Evolutionary conservation across 2,888 invertebrate genomes (phyloP).

Genomic region (Erebia epiphron): DNA sequence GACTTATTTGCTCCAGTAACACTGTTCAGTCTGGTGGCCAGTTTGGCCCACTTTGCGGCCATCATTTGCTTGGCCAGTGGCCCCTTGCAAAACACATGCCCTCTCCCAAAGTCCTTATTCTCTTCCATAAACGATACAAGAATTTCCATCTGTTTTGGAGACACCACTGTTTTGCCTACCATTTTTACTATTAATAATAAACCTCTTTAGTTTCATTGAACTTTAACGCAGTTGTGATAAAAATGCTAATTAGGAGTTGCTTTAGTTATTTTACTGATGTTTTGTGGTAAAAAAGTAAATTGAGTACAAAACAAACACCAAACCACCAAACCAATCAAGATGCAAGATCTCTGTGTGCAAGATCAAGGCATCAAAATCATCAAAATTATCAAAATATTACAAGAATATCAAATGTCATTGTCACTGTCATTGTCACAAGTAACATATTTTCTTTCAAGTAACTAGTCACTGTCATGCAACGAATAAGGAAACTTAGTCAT

Average conservation of each 20-base stretch:
- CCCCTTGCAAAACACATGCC: conserved; percentile 11
- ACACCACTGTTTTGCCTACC: conserved; percentile 25
- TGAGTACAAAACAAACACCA: too few relatives aligned
- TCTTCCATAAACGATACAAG: conserved; percentile 26
- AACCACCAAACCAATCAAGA: too few relatives aligned
- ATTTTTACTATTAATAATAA: not conserved
- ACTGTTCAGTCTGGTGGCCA: conserved; percentile 17
- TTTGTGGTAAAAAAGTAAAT: too few relatives aligned
- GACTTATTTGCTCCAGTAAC: conserved; percentile 20
- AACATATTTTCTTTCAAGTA: too few relatives aligned
- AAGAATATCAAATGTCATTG: too few relatives aligned
- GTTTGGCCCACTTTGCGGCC: conserved; percentile 24
- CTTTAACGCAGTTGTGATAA: not conserved
- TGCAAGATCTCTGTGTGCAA: too few relatives aligned
- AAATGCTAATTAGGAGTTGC: not conserved
- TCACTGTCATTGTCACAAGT: too few relatives aligned
- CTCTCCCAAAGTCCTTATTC: conserved; percentile 18
- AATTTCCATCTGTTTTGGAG: conserved; percentile 25
- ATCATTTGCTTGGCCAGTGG: conserved; percentile 18
- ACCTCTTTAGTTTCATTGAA: not conserved
- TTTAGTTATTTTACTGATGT: not conserved
- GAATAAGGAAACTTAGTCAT: too few relatives aligned
- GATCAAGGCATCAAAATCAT: too few relatives aligned
- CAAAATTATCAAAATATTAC: too few relatives aligned
- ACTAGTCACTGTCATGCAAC: too few relatives aligned